These are phyloP conservation scores for Phoxinus phoxinus DNA, from an alignment of 2,113 vertebrate species.

Conservation along the genomic window DNA sequence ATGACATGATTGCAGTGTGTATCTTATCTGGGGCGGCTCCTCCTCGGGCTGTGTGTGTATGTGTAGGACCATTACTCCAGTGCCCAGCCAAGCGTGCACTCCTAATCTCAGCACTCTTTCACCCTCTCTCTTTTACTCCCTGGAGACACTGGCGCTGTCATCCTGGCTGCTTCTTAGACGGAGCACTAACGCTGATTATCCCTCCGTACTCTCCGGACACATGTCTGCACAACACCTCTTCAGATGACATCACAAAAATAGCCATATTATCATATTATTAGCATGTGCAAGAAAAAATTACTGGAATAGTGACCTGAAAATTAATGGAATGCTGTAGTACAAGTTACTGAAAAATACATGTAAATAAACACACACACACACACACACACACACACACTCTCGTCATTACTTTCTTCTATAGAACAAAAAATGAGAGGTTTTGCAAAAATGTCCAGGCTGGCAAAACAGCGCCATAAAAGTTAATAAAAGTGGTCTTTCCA, in stretches of 20 bases:
- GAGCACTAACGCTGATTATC: constrained; percentile 69
- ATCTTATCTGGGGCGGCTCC: constrained; percentile 81
- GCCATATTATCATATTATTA: neutral
- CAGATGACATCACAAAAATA: constrained; percentile 9
- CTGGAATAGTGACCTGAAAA: neutral
- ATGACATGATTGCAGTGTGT: constrained; percentile 82
- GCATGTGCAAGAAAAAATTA: neutral
- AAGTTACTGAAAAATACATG: neutral
- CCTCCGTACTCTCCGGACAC: constrained; percentile 65
- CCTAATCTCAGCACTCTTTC: constrained; percentile 77
- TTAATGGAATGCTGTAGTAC: neutral
- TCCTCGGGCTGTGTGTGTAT: constrained; percentile 69
- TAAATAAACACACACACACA: neutral
- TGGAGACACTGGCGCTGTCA: constrained; percentile 63
- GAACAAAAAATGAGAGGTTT: neutral
- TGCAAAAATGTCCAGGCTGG: neutral
- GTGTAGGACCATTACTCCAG: constrained; percentile 76
- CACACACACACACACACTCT: neutral
- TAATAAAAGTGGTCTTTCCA: neutral
- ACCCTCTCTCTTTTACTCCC: constrained; percentile 60
- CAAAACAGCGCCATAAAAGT: neutral
- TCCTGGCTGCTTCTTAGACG: constrained; percentile 60
- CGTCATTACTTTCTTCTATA: neutral
- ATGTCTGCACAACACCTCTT: constrained; percentile 9
- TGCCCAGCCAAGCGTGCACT: constrained; percentile 79